Conservation (phyloP, 1,140 invertebrate species). For the Drosophila sucinea region DNA sequence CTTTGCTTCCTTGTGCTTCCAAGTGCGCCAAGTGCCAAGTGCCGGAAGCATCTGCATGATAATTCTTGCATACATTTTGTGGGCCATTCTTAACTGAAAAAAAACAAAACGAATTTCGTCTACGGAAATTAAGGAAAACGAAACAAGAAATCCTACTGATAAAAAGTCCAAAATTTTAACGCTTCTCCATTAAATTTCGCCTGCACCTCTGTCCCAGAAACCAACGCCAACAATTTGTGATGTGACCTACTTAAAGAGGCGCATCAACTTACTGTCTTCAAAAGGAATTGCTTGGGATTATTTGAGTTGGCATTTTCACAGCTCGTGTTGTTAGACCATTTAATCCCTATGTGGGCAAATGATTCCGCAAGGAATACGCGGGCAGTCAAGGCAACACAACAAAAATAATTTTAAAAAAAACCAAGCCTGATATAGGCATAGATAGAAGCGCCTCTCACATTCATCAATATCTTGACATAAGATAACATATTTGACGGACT, state of each 20-base stretch:
- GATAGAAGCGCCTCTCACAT: neutral
- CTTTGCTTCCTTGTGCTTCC: conserved; percentile 31
- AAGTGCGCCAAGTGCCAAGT: conserved; percentile 46
- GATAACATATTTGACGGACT: too few species aligned
- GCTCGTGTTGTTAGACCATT: conserved; percentile 8
- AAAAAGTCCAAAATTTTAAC: neutral
- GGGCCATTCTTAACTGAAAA: conserved; percentile 29
- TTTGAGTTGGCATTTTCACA: conserved; percentile 10
- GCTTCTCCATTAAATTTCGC: neutral
- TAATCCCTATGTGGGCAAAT: conserved; percentile 13
- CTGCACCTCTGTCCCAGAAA: too few species aligned
- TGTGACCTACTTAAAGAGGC: conserved; percentile 13
- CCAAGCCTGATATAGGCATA: neutral
- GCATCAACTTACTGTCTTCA: conserved; percentile 2
- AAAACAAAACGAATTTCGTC: conserved; percentile 41
- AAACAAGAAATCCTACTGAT: neutral
- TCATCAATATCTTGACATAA: neutral
- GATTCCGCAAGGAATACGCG: neutral
- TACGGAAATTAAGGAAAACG: neutral
- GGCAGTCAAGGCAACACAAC: neutral
- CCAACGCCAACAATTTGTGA: neutral
- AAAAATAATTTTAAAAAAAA: conserved; percentile 9
- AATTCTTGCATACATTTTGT: conserved; percentile 50
- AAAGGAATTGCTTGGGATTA: conserved; percentile 8
- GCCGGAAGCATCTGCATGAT: conserved; percentile 48